Percentiles rank a stretch among this genome's conserved stretches.
These are phyloP conservation scores for Dasypolia templi DNA, from an alignment of 2,888 invertebrate genomes.

Conservation along the genomic window DNA sequence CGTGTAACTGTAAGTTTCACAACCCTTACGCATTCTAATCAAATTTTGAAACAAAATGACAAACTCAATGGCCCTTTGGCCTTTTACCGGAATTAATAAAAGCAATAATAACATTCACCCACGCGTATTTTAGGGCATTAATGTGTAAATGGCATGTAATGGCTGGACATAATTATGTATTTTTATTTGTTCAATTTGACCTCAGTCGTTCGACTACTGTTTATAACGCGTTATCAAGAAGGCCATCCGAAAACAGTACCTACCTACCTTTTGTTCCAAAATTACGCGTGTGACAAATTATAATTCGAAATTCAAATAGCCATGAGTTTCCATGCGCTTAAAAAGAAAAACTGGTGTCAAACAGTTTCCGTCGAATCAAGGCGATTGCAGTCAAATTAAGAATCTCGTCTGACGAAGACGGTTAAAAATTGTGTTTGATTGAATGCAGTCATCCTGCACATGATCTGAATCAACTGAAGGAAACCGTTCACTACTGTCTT, in stretches of 20 bases:
- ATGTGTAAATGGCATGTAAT: conserved; percentile 56
- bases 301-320: conserved; percentile 41
- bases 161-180: conserved; percentile 40
- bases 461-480: conserved; percentile 54
- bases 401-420: conserved; percentile 27
- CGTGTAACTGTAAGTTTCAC: background rate
- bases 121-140: conserved; percentile 46
- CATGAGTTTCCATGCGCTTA: conserved; percentile 3
- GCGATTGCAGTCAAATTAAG: conserved; percentile 7
- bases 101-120: conserved; percentile 31
- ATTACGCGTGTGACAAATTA: conserved; percentile 27
- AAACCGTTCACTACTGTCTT: conserved; percentile 50
- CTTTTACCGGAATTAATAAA: conserved; percentile 48
- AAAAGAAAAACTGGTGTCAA: background rate
- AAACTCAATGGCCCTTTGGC: too few relatives aligned
- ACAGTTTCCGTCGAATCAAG: background rate
- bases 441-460: conserved; percentile 50
- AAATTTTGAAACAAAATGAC: conserved; percentile 19
- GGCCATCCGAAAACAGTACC: conserved; percentile 44
- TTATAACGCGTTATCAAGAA: conserved; percentile 45
- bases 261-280: conserved; percentile 35
- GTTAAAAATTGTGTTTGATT: conserved; percentile 39
- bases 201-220: conserved; percentile 39
- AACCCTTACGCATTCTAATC: conserved; percentile 3
- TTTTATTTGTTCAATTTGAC: conserved; percentile 54